phyloP scores from a whole-genome alignment of 2,797 vertebrate genomes.

The Hippocampus kuda region DNA sequence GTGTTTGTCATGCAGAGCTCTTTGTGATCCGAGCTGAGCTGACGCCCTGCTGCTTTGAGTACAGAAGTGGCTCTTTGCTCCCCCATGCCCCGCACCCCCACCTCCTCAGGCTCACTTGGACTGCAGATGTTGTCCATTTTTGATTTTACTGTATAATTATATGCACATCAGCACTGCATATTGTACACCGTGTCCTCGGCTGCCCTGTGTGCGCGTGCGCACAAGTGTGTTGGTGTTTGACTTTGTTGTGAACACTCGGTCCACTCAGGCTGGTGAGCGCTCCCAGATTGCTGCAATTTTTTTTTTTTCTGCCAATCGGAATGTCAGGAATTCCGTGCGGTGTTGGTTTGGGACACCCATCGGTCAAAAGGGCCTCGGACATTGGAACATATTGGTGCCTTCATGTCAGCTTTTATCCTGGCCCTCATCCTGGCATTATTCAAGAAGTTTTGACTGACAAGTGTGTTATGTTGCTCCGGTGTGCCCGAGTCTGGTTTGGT shows the following conservation, averaged over 20 bases:
- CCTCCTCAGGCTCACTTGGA: background rate
- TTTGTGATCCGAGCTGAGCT: slow-evolving; percentile 19
- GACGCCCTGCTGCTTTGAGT: slow-evolving; percentile 34
- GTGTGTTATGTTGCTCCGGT: no score
- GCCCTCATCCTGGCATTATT: background rate
- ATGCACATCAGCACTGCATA: slow-evolving; percentile 29
- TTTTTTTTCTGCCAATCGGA: slow-evolving; percentile 37
- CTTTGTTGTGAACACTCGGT: slow-evolving; percentile 40
- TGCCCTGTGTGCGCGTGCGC: slow-evolving; percentile 13
- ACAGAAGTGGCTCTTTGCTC: slow-evolving; percentile 6
- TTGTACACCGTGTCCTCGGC: slow-evolving; percentile 35
- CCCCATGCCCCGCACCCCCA: background rate
- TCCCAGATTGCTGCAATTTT: slow-evolving; percentile 50
- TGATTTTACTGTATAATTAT: slow-evolving; percentile 34
- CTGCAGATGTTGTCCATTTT: slow-evolving; percentile 11
- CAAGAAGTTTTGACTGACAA: background rate
- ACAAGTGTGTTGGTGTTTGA: slow-evolving; percentile 33
- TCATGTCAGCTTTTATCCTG: background rate
- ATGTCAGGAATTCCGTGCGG: slow-evolving; percentile 58
- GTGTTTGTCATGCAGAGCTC: slow-evolving; percentile 23
- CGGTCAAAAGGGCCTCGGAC: slow-evolving; percentile 43
- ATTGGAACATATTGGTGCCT: slow-evolving; percentile 21
- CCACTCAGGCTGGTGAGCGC: slow-evolving; percentile 34
- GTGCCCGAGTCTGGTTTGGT: no score
- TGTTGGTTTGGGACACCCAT: slow-evolving; percentile 42